Evolutionary conservation across 2,113 vertebrate genomes (phyloP).

Genomic region (Marcusenius ussheri): DNA sequence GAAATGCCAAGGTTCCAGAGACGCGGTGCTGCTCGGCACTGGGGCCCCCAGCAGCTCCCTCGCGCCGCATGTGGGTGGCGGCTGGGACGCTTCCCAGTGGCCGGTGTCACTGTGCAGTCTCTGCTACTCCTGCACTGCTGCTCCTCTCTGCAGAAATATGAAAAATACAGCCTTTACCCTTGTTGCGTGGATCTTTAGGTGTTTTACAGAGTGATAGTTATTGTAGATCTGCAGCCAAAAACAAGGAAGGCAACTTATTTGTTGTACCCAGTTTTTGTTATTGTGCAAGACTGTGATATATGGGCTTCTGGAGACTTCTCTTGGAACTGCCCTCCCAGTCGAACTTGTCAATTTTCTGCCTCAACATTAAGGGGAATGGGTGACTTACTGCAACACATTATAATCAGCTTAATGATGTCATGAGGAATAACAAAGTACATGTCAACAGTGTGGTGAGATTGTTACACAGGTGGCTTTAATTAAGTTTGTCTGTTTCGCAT

Average conservation of each 20-base stretch:
- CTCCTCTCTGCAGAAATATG: not conserved
- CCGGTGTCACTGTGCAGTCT: no score
- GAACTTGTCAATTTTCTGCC: not conserved
- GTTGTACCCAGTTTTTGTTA: not conserved
- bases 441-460: not conserved
- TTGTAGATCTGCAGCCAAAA: not conserved
- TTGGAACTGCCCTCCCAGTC: not conserved
- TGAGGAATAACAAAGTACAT: not conserved
- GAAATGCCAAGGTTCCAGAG: constrained; percentile 12
- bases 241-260: not conserved
- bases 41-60: not conserved
- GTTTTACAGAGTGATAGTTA: not conserved
- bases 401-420: constrained; percentile 19
- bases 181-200: not conserved
- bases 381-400: not conserved
- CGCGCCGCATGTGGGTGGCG: not conserved
- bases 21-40: not conserved
- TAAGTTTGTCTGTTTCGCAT: constrained; percentile 38
- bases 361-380: not conserved
- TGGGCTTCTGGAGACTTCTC: not conserved
- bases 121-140: not conserved
- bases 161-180: not conserved
- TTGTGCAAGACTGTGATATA: not conserved
- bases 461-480: constrained; percentile 8
- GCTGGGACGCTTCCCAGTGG: not conserved